Percentiles rank a stretch among this genome's conserved stretches.
Conservation (phyloP, 2,888 invertebrate species). For the Ennomos quercinarius region DNA sequence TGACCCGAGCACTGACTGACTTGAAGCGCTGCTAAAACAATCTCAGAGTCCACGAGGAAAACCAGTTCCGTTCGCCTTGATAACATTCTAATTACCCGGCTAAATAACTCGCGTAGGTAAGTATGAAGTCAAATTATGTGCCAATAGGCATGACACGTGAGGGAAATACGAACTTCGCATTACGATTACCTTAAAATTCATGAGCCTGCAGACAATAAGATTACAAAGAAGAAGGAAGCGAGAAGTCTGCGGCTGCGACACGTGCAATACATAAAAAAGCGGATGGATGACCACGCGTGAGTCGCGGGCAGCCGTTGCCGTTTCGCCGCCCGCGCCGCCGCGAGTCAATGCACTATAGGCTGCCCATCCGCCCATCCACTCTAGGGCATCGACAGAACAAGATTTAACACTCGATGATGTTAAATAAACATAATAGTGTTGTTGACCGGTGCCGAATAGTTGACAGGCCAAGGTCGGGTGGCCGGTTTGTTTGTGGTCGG, state of each 20-base stretch:
- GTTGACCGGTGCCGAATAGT: slow-evolving; percentile 27
- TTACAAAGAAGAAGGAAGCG: slow-evolving; percentile 56
- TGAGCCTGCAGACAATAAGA: slow-evolving; percentile 44
- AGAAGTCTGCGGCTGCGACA: slow-evolving; percentile 34
- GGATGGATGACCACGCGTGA: slow-evolving; percentile 37
- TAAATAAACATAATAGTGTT: slow-evolving; percentile 26
- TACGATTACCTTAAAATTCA: slow-evolving; percentile 50
- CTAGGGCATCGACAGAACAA: slow-evolving; percentile 30
- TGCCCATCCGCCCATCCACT: slow-evolving; percentile 10
- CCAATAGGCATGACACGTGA: slow-evolving; percentile 46
- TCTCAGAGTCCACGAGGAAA: slow-evolving; percentile 59
- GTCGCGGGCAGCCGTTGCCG: slow-evolving; percentile 26
- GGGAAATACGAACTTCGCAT: slow-evolving; percentile 28
- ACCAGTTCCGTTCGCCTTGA: slow-evolving; percentile 43
- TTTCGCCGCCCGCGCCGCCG: slow-evolving; percentile 29
- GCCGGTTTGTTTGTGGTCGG: slow-evolving; percentile 8
- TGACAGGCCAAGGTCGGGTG: slow-evolving; percentile 31
- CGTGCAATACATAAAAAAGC: slow-evolving; percentile 46
- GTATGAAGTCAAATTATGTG: slow-evolving; percentile 40
- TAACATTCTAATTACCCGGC: slow-evolving; percentile 49
- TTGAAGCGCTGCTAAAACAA: slow-evolving; percentile 37
- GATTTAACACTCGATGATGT: slow-evolving; percentile 17
- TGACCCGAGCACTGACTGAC: slow-evolving; percentile 46
- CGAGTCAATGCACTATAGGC: slow-evolving; percentile 40
- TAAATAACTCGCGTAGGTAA: slow-evolving; percentile 31